Conservation (phyloP, 2,888 invertebrate genomes). For the Psylliodes chrysocephalus region DNA sequence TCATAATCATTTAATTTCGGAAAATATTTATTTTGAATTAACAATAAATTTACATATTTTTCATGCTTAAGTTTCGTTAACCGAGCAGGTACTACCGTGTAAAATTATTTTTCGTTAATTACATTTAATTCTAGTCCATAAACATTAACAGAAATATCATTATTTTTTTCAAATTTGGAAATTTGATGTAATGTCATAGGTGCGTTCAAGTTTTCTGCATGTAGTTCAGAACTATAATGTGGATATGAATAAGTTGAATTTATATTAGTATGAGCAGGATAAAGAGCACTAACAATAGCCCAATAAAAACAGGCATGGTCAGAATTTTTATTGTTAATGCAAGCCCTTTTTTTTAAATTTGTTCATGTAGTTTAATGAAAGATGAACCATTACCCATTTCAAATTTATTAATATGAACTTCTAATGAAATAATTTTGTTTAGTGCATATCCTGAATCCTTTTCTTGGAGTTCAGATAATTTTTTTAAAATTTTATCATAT, state of each 20-base stretch:
- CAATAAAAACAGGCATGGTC: constrained; percentile 48
- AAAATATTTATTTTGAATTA: constrained; percentile 34
- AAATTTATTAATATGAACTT: constrained; percentile 46
- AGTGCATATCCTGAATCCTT: constrained; percentile 45
- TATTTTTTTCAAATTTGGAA: constrained; percentile 45
- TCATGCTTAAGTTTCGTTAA: constrained; percentile 24
- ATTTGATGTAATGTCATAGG: constrained; percentile 44
- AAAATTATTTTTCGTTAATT: constrained; percentile 2
- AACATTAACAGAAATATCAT: constrained; percentile 46
- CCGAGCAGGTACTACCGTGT: background rate
- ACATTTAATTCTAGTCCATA: constrained; percentile 23
- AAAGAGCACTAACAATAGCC: constrained; percentile 45
- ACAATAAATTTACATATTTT: constrained; percentile 37
- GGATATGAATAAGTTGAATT: constrained; percentile 22
- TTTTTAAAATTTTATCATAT: constrained; percentile 32
- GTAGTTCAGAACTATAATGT: constrained; percentile 37
- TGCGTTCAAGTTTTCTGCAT: constrained; percentile 36
- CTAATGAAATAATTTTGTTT: constrained; percentile 38
- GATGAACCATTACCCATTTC: constrained; percentile 40
- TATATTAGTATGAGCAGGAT: constrained; percentile 41
- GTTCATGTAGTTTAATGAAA: constrained; percentile 42
- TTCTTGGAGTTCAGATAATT: constrained; percentile 48
- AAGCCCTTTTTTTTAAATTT: constrained; percentile 41
- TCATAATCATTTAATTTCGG: constrained; percentile 9
- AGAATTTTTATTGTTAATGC: constrained; percentile 47